Evolutionary conservation across 2,888 invertebrate genomes (phyloP).

Genomic region (Druceiella hillmani): DNA sequence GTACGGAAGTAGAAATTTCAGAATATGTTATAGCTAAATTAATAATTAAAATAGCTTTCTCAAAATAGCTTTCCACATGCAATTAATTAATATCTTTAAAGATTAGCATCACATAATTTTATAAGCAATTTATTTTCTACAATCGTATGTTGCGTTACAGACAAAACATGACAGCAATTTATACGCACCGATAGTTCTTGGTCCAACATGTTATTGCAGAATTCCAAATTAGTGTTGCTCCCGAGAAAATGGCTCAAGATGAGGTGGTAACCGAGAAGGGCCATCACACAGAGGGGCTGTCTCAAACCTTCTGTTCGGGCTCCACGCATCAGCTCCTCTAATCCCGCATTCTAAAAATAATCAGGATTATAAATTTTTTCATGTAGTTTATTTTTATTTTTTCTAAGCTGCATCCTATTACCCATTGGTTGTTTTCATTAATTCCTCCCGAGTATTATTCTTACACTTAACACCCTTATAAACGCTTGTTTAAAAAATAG

Average conservation of each 20-base stretch:
- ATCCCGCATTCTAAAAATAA: slow-evolving; percentile 59
- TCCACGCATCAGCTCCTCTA: slow-evolving; percentile 68
- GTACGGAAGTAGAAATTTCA: too few species aligned
- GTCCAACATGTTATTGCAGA: slow-evolving; percentile 70
- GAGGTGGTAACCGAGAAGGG: slow-evolving; percentile 80
- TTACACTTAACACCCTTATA: too few species aligned
- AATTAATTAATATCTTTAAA: too few species aligned
- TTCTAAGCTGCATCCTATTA: too few species aligned
- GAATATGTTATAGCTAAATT: background rate
- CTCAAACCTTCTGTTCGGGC: slow-evolving; percentile 68
- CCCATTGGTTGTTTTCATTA: too few species aligned
- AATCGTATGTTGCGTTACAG: slow-evolving; percentile 1
- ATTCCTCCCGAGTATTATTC: too few species aligned
- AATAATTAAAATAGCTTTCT: too few species aligned
- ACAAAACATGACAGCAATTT: slow-evolving; percentile 1
- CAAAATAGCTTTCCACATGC: too few species aligned
- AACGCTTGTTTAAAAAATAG: too few species aligned
- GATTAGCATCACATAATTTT: too few species aligned
- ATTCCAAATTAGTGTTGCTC: slow-evolving; percentile 69
- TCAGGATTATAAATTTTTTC: too few species aligned
- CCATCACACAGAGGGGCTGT: slow-evolving; percentile 80
- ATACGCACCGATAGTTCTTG: slow-evolving; percentile 58
- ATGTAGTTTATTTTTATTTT: too few species aligned
- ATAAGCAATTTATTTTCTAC: background rate
- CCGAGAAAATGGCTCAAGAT: slow-evolving; percentile 80